Base-by-base conservation (phyloP, 2,113 vertebrate genomes). In the Myrmophylax atrothorax region DNA sequence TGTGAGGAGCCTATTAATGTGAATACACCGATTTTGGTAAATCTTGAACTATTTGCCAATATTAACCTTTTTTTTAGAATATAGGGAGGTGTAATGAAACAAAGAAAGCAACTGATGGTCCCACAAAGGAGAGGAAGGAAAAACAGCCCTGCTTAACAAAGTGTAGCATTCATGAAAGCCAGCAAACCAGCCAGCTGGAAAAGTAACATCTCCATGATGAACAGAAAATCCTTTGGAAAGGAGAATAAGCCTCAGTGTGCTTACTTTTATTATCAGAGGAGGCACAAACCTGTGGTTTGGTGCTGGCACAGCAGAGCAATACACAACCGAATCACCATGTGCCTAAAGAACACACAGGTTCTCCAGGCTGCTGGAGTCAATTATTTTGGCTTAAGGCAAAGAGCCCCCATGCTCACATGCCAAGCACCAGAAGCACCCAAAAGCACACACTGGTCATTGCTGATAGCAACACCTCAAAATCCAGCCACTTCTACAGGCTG, bases 261-360 rank as follows among this genome's bases (percentile, higher is more conserved):
- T 46, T 19, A 49, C 44, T 94, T 74, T 77, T 50, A 31, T 70
- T 24, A 68, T 53, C 8, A 3, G 28, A 60, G 6, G 47, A 64
- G 40, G 53, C 68, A 59, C 59, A 87, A 72, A 62, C 42, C 28
- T 35, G 31, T 9, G 26, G 31, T 72, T 42, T 3, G 3, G 19
- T 44, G n/a, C 70, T 5, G 9, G 72, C 66, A 50, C 16, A 50
- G 37, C 49, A 58, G 53, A 78, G 33, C 40, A 78, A 10, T 2
- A 6, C 5, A 0, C 14, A 50, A 82, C 31, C 0, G 0, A 73
- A 66, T 7, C 55, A 23, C 10, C 0, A 0, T 0, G 7, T 28
- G 26, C 58, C 29, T 5, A 2, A 23, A 37, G 44, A 38, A 53
- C 1, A 47, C 40, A 25, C 14, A 16, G 40, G 9, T 7, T n/a